phyloP scores from a whole-genome alignment of 2,797 vertebrate genomes.

The Sebastolobus alascanus region DNA sequence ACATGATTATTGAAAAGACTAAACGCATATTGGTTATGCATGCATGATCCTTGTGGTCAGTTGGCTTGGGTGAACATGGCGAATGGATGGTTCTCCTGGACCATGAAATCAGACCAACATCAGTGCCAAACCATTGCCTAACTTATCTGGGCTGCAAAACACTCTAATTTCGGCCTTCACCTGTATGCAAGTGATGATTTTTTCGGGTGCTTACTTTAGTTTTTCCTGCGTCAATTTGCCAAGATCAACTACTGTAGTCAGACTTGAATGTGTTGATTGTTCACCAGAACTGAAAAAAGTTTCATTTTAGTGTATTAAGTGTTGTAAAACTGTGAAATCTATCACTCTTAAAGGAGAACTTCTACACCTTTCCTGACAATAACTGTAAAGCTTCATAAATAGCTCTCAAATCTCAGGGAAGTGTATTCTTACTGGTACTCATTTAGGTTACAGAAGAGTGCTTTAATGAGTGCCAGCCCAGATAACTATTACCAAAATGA shows the following conservation, averaged over 20 bases:
- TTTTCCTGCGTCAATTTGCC: not conserved
- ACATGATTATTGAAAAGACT: constrained; percentile 4
- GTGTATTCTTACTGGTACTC: not conserved
- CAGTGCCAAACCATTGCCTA: not conserved
- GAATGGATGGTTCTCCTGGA: not conserved
- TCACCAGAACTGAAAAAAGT: not conserved
- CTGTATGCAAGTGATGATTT: not conserved
- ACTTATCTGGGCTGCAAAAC: not conserved
- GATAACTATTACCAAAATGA: constrained; percentile 18
- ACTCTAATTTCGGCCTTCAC: not conserved
- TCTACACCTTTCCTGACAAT: not conserved
- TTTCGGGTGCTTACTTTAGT: not conserved
- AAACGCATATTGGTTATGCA: constrained; percentile 34
- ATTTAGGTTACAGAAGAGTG: not conserved
- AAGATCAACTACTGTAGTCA: not conserved
- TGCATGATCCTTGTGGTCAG: constrained; percentile 32
- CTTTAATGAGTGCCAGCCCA: not conserved
- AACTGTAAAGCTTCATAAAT: not conserved
- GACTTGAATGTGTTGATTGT: not conserved
- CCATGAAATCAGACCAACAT: not conserved
- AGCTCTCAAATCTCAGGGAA: not conserved
- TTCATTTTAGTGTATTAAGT: not conserved
- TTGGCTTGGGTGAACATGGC: constrained; percentile 1
- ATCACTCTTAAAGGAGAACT: not conserved
- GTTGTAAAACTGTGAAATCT: not conserved